Conservation (phyloP, 1,140 invertebrate species). For the Rhopalosiphum maidis region DNA sequence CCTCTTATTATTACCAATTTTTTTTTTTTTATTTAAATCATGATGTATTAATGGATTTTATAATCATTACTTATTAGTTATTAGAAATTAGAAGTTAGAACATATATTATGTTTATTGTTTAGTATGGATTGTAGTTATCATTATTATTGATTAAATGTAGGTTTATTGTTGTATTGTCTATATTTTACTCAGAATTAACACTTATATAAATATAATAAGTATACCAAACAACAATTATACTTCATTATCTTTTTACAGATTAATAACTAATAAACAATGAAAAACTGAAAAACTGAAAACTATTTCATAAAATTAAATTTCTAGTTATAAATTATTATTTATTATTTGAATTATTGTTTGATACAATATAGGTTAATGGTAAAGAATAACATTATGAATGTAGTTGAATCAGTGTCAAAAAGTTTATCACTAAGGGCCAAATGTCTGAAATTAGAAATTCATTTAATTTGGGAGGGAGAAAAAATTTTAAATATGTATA, state of each 20-base stretch:
- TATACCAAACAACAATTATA: not conserved
- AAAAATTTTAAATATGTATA: slow-evolving; percentile 8
- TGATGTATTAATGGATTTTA: not conserved
- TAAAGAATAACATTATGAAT: slow-evolving; percentile 38
- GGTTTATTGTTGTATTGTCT: not conserved
- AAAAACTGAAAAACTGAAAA: not conserved
- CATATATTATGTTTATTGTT: not conserved
- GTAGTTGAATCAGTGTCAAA: not conserved
- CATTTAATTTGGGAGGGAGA: slow-evolving; percentile 8
- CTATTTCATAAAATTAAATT: not conserved
- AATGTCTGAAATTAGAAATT: slow-evolving; percentile 5
- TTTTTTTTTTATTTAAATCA: not conserved
- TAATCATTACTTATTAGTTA: not conserved
- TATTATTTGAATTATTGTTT: not conserved
- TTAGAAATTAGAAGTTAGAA: not conserved
- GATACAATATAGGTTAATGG: slow-evolving; percentile 23
- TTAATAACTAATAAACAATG: not conserved
- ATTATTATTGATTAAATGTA: not conserved
- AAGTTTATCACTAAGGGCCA: not conserved
- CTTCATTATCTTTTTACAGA: not conserved
- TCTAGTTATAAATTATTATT: not conserved
- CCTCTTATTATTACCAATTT: not conserved
- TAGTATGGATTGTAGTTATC: not conserved
- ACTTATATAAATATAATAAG: not conserved
- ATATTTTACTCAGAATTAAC: not conserved